These are phyloP conservation scores for Pedicia rivosa DNA, from an alignment of 2,888 invertebrate genomes.

Conservation along the genomic window DNA sequence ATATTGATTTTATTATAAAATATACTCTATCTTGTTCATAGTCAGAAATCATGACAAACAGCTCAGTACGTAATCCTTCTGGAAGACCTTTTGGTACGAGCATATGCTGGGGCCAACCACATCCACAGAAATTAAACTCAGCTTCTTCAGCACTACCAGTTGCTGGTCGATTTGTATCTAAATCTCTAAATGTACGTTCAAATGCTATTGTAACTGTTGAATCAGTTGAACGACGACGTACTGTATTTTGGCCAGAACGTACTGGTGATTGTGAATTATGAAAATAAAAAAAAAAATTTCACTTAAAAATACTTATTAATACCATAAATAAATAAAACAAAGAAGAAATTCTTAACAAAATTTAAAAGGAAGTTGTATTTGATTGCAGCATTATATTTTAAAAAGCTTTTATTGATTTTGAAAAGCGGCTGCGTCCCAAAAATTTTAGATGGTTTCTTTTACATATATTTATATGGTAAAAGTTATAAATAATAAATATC, in stretches of 20 bases:
- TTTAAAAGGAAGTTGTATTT: too few species aligned
- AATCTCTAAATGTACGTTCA: slow-evolving; percentile 60
- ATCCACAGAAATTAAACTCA: slow-evolving; percentile 70
- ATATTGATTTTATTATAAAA: too few species aligned
- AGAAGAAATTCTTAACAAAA: too few species aligned
- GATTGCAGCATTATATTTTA: too few species aligned
- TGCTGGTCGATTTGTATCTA: slow-evolving; percentile 42
- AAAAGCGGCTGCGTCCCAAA: too few species aligned
- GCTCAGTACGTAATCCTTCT: slow-evolving; percentile 45
- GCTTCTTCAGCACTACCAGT: slow-evolving; percentile 35
- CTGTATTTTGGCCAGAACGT: slow-evolving; percentile 45
- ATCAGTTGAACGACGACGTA: slow-evolving; percentile 47
- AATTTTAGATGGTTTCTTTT: too few species aligned
- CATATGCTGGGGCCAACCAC: slow-evolving; percentile 78
- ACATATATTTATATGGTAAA: too few species aligned
- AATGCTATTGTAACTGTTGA: slow-evolving; percentile 74
- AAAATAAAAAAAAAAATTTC: background rate
- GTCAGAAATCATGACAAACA: slow-evolving; percentile 66
- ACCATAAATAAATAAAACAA: too few species aligned
- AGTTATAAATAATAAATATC: too few species aligned
- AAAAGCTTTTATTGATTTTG: too few species aligned
- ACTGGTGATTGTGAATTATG: slow-evolving; percentile 30
- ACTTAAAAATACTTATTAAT: too few species aligned
- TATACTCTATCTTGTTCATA: slow-evolving; percentile 41
- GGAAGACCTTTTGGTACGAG: slow-evolving; percentile 53